Evolutionary conservation across 2,113 vertebrate genomes (phyloP).

Genomic region (Pygoscelis adeliae): DNA sequence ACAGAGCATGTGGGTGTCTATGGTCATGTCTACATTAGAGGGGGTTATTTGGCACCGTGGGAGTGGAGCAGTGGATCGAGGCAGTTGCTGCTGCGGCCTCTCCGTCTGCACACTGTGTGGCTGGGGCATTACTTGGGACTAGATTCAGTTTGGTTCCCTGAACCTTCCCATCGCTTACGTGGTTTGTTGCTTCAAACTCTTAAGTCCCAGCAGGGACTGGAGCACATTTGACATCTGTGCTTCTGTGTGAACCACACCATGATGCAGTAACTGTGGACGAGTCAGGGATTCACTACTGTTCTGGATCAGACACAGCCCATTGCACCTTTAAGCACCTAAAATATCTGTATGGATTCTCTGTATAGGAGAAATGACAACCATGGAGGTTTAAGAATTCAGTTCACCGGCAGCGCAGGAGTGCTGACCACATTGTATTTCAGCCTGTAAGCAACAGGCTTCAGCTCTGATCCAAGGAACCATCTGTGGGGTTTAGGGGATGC

Average conservation of each 20-base stretch:
- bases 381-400: not conserved
- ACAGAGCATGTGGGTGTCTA: not conserved
- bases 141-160: not conserved
- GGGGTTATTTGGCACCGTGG: not conserved
- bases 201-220: not conserved
- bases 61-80: not conserved
- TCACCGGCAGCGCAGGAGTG: not conserved
- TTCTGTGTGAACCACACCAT: not conserved
- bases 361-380: accelerated
- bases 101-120: accelerated
- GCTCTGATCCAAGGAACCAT: not conserved
- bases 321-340: not conserved
- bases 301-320: not conserved
- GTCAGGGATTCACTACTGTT: accelerated
- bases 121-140: not conserved
- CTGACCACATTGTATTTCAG: accelerated
- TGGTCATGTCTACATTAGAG: not conserved
- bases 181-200: not conserved
- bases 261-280: accelerated
- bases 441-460: not conserved
- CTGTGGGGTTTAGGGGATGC: not conserved
- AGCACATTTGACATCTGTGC: not conserved
- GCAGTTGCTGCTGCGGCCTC: not conserved
- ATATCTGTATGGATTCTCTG: not conserved
- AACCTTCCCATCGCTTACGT: not conserved